phyloP scores from a whole-genome alignment of 2,113 vertebrate species.

The Callionymus lyra region DNA sequence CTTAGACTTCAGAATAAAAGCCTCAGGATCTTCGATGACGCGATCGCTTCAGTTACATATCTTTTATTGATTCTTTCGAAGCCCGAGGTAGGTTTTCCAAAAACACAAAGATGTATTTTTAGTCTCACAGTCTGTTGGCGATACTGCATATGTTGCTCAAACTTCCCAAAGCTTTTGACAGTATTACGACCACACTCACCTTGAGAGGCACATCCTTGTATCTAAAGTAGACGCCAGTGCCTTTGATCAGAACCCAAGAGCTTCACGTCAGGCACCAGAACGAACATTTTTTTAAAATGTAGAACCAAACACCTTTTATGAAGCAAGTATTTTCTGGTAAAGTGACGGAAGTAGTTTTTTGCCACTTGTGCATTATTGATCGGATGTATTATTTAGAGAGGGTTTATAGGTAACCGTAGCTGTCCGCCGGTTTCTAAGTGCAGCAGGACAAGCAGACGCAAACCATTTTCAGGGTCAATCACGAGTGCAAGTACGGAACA shows the following conservation, averaged over 20 bases:
- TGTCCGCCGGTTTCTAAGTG: not conserved
- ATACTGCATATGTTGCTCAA: no score
- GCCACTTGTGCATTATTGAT: constrained; percentile 15
- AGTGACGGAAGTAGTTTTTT: constrained; percentile 2
- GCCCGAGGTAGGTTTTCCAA: no score
- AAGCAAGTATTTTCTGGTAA: not conserved
- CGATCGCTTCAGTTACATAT: no score
- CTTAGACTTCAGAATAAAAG: no score
- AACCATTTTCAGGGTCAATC: constrained; percentile 12
- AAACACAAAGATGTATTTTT: no score
- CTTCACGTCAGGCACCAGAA: not conserved
- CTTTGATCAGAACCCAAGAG: not conserved
- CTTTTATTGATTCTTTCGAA: no score
- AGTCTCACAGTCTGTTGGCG: no score
- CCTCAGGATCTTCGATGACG: no score
- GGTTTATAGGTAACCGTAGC: constrained; percentile 16
- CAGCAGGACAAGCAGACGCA: not conserved
- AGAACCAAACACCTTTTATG: not conserved
- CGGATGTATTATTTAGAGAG: constrained; percentile 30
- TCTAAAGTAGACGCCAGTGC: no score
- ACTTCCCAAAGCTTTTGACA: no score
- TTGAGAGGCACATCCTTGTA: no score
- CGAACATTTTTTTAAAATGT: not conserved
- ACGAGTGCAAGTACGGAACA: not conserved
- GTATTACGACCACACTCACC: no score